Base-by-base conservation (phyloP, 2,113 vertebrate species). In the Murina feae region DNA sequence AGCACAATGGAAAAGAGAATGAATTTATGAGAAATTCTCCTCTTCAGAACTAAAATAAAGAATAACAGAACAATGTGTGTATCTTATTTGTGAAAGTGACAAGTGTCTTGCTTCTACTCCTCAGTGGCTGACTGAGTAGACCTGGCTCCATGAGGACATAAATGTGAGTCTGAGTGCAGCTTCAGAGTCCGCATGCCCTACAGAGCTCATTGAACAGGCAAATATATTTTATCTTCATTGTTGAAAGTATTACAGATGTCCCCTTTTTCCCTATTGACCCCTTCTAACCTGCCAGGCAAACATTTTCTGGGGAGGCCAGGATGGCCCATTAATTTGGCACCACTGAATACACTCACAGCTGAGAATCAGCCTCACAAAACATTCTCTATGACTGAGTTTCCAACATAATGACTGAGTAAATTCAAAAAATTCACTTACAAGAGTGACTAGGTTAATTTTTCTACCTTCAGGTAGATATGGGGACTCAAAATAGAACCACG, bases 111-210 rank as follows among this genome's bases (percentile, higher is more conserved):
- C 30, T 44, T 75, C 30, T 25, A 4, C 13, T 28, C 5, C 65
- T 66, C 17, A 4, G 17, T 63, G 13, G 4, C 23, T 8, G 9
- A 9, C 4, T 37, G 66, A 60, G 7, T 65, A 80, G 21, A 37
- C 14, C 10, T 12, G 20, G 23, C 30, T 79, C 7, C n/a, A 0
- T 44, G 23, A 28, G 6, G 20, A 0, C 7, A 16, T 6, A 47
- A 14, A 23, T 1, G 1, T 28, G 37, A 32, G 1, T 16, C 42
- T 68, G n/a, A 30, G 30, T 49, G n/a, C 17, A 35, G 47, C 44
- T 23, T 79, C 13, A 37, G 47, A 66, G 65, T n/a, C 20, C 20
- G 14, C 12, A 63, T 5, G 21, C 9, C 39, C 30, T 71, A 44
- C 13, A 21, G 35, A 28, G 20, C 18, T 63, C 13, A 9, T 1